phyloP scores from a whole-genome alignment of 2,113 vertebrate genomes.

The Channa argus region DNA sequence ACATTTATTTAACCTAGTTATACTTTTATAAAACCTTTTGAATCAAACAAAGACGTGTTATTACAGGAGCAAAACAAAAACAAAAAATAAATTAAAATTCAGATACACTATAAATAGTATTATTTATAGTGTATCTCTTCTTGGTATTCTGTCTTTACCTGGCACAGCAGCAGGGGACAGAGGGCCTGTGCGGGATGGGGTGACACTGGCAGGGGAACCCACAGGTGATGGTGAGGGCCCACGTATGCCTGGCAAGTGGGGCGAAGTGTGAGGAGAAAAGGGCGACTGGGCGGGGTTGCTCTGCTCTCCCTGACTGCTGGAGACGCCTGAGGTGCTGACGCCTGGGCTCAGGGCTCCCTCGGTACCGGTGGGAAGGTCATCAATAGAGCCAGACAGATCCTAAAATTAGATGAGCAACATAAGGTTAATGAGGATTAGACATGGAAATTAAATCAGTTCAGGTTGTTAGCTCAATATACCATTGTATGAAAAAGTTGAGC shows the following conservation, averaged over 20 bases:
- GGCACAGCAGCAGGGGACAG: slow-evolving; percentile 95
- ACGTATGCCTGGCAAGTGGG: slow-evolving; percentile 95
- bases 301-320: slow-evolving; percentile 99
- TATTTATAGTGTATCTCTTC: too few relatives aligned
- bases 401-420: slow-evolving; percentile 67
- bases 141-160: slow-evolving; percentile 79
- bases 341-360: slow-evolving; percentile 98
- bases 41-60: background rate
- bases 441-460: too few relatives aligned
- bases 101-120: background rate
- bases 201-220: slow-evolving; percentile 95
- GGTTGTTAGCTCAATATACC: too few relatives aligned
- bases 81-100: background rate
- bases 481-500: too few relatives aligned
- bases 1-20: too few relatives aligned
- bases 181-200: slow-evolving; percentile 93
- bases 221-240: slow-evolving; percentile 98
- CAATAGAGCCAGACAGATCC: slow-evolving; percentile 98
- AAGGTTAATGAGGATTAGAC: background rate
- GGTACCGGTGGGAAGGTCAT: slow-evolving; percentile 96
- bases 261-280: slow-evolving; percentile 98
- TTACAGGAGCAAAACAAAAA: background rate
- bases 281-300: slow-evolving; percentile 99
- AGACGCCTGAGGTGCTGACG: slow-evolving; percentile 98
- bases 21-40: too few relatives aligned